Conservation (phyloP, 2,888 invertebrate genomes). For the Charanyca ferruginea region DNA sequence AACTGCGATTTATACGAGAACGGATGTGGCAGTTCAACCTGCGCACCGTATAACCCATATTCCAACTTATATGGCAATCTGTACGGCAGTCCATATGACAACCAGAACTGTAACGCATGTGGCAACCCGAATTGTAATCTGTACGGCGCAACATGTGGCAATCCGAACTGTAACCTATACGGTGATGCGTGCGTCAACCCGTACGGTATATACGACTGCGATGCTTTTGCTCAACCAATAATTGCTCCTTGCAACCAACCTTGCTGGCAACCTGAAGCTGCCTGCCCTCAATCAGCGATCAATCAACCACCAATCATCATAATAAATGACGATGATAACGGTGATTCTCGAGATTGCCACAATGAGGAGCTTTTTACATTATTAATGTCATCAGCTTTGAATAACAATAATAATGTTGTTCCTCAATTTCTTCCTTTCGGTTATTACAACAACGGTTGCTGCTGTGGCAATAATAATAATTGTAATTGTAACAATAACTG, state of each 20-base stretch:
- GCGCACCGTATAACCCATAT: background rate
- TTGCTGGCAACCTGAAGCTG: constrained; percentile 14
- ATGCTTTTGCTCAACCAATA: constrained; percentile 6
- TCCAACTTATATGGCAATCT: background rate
- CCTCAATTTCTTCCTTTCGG: background rate
- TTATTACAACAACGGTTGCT: constrained; percentile 17
- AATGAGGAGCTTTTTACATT: constrained; percentile 37
- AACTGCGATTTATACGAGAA: background rate
- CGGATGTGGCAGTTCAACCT: background rate
- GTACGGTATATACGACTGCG: constrained; percentile 10
- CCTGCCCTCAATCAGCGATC: background rate
- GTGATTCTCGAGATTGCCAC: background rate
- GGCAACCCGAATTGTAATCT: background rate
- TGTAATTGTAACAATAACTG: constrained; percentile 8
- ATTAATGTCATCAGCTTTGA: constrained; percentile 30
- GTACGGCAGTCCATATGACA: background rate
- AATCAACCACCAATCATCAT: constrained; percentile 53
- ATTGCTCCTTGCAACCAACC: constrained; percentile 25
- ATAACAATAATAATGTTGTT: constrained; percentile 17
- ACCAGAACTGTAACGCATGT: background rate
- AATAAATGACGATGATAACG: constrained; percentile 44
- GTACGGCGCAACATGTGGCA: background rate
- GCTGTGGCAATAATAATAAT: constrained; percentile 10
- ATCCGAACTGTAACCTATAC: background rate
- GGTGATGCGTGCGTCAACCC: background rate